Evolutionary conservation across 2,888 invertebrate genomes (phyloP), one percentile per base, ranked within the genome.

Genomic region (Octonoba sinensis): DNA sequence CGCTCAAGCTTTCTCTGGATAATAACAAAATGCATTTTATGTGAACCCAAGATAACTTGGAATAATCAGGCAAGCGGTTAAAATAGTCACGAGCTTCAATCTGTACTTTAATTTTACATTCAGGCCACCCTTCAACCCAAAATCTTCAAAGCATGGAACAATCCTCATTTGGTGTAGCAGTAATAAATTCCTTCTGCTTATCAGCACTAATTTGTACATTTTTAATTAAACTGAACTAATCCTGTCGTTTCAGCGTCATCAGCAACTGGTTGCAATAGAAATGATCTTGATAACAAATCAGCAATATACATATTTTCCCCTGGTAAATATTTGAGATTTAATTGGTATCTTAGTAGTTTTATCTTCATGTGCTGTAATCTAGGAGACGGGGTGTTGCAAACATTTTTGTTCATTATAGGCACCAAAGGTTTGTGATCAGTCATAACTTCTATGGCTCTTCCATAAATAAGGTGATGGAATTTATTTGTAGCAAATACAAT

Each of bases 281-380:
- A n/a, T n/a, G n/a, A n/a, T n/a, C n/a, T n/a, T n/a, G 59, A 59
- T 24, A 59, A 59, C 11, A 59, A 22, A 59, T 11, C 59, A 24
- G 24, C 59, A 22, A 59, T 59, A 13, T 24, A 59, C 59, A 59
- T 59, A 59, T 16, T 24, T 59, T 59, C 24, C 13, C 59, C 11
- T 24, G 1, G 59, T 15, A 59, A 16, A 59, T 24, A 24, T 16
- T 59, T 59, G 24, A 59, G 24, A 22, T n/a, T n/a, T n/a, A n/a
- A n/a, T n/a, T n/a, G n/a, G n/a, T n/a, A n/a, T n/a, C n/a, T n/a
- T n/a, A n/a, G n/a, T n/a, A n/a, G n/a, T n/a, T n/a, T n/a, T n/a
- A n/a, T n/a, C n/a, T n/a, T n/a, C n/a, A n/a, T n/a, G n/a, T n/a
- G n/a, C n/a, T n/a, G n/a, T n/a, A n/a, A n/a, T n/a, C n/a, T n/a